Percentiles rank a stretch among this genome's conserved stretches.
Conservation (phyloP, 2,888 invertebrate genomes). For the Pogonocherus hispidulus region DNA sequence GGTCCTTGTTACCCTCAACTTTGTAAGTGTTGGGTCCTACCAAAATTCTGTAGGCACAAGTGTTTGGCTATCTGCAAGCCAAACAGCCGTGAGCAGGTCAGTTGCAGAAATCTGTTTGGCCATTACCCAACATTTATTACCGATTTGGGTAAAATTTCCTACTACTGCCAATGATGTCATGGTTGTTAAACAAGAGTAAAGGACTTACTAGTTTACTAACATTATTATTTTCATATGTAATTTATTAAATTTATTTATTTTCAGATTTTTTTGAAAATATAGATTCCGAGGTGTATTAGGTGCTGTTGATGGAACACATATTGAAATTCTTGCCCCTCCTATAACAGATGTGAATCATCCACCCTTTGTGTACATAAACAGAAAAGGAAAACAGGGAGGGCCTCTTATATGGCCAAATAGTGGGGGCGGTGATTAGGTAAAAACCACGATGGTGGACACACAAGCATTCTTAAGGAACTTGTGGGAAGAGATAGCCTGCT, state of each 20-base stretch:
- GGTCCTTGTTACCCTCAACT: neutral
- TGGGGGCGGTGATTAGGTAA: too few species aligned
- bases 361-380: neutral
- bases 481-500: too few species aligned
- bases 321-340: neutral
- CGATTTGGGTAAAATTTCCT: neutral
- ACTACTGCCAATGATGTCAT: too few species aligned
- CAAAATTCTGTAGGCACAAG: neutral
- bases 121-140: neutral
- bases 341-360: neutral
- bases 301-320: neutral
- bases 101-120: constrained; percentile 4
- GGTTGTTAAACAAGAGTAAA: too few species aligned
- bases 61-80: constrained; percentile 1
- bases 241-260: too few species aligned
- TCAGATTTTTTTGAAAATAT: neutral
- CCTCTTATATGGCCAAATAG: too few species aligned
- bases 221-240: too few species aligned
- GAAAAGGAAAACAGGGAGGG: constrained; percentile 1
- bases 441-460: too few species aligned
- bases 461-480: too few species aligned
- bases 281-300: neutral
- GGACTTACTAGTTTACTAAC: too few species aligned
- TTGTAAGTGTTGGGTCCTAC: constrained; percentile 1
- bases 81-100: neutral